Percentiles rank a stretch among this genome's conserved stretches.
Conservation (phyloP, 2,888 invertebrate species). For the Kuschelorhynchus macadamiae region DNA sequence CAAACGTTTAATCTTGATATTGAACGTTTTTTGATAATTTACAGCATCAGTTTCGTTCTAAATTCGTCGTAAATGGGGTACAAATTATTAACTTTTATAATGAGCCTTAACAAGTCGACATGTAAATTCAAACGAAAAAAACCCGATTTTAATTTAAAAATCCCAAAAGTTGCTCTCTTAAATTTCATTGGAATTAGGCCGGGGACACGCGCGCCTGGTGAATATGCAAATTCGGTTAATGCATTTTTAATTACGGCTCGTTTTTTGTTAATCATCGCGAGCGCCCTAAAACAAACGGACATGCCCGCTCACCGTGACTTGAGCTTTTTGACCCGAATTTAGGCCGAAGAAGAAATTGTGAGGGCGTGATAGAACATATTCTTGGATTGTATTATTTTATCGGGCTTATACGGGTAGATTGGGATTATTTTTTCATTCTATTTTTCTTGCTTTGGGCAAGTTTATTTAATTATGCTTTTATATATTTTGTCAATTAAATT, state of each 20-base stretch:
- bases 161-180: constrained; percentile 24
- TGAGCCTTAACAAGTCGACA: constrained; percentile 7
- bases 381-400: constrained; percentile 9
- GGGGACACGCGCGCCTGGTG: constrained; percentile 26
- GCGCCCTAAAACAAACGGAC: constrained; percentile 35
- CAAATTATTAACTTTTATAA: constrained; percentile 8
- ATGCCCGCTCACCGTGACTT: constrained; percentile 25
- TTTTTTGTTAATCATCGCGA: constrained; percentile 35
- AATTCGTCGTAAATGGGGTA: too few relatives aligned
- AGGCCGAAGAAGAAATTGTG: constrained; percentile 7
- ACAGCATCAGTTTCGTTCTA: too few relatives aligned
- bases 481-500: too few relatives aligned
- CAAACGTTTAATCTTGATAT: too few relatives aligned
- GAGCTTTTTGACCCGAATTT: constrained; percentile 11
- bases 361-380: constrained; percentile 20
- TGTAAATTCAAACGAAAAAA: constrained; percentile 13
- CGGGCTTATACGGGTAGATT: too few relatives aligned
- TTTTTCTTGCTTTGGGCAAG: too few relatives aligned
- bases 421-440: too few relatives aligned
- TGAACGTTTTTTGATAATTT: too few relatives aligned
- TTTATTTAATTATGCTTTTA: too few relatives aligned
- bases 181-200: constrained; percentile 31
- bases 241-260: constrained; percentile 46
- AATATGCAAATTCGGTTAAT: constrained; percentile 48
- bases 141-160: constrained; percentile 17